These are phyloP conservation scores for Doryteuthis pealeii DNA, from an alignment of 1,140 invertebrate genomes.

Conservation along the genomic window DNA sequence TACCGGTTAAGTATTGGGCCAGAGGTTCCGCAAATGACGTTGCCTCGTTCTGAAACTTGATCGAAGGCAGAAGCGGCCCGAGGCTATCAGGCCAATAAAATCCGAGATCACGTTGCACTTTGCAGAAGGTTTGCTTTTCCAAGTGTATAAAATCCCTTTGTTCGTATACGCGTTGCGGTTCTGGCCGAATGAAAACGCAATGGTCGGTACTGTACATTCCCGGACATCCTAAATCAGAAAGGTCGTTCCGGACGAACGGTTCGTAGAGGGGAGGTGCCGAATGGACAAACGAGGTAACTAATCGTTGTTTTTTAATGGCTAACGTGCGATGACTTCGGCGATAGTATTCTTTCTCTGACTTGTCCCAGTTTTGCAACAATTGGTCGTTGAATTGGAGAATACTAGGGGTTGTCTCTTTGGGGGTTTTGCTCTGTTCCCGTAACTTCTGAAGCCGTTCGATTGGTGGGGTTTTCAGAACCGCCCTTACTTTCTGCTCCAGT, in stretches of 20 bases:
- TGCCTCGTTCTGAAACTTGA: not conserved
- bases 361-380: conserved; percentile 9
- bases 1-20: not conserved
- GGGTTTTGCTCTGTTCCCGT: not conserved
- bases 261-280: not conserved
- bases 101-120: not conserved
- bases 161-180: not conserved
- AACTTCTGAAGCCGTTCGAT: conserved; percentile 37
- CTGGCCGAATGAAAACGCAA: not conserved
- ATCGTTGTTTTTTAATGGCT: conserved; percentile 1
- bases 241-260: not conserved
- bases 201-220: not conserved
- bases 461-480: conserved; percentile 56
- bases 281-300: not conserved
- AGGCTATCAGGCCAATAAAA: not conserved
- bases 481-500: conserved; percentile 48
- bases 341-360: not conserved
- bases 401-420: not conserved
- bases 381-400: conserved; percentile 7
- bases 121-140: not conserved
- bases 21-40: not conserved
- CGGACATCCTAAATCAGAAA: not conserved
- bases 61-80: not conserved
- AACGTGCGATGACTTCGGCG: not conserved
- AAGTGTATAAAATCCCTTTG: not conserved